A percentile compares a stretch with the other conserved stretches of the same genome.
Evolutionary conservation across 2,113 vertebrate genomes (phyloP).

Genomic region (Vicugna pacos): DNA sequence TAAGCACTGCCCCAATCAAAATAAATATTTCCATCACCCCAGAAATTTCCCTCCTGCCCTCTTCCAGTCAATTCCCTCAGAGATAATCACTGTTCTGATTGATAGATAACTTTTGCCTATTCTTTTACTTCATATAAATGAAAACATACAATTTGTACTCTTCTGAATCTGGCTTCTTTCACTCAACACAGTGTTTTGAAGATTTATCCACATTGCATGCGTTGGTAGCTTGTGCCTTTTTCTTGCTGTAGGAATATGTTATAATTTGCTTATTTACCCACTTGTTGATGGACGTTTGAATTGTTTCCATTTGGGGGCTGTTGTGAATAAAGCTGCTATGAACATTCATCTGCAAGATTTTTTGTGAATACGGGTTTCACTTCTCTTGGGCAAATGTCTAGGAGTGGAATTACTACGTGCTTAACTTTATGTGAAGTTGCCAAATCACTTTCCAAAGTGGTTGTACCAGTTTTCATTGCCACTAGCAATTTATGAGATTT

Average conservation of each 20-base stretch:
- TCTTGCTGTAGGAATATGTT: neutral
- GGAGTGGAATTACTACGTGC: neutral
- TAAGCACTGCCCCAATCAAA: neutral
- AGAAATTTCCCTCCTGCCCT: neutral
- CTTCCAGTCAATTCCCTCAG: neutral
- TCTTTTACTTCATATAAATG: neutral
- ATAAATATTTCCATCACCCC: neutral
- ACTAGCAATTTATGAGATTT: constrained; percentile 31
- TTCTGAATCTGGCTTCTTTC: constrained; percentile 35
- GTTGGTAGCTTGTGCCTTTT: neutral
- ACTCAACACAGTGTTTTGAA: neutral
- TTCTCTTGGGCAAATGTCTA: constrained; percentile 23
- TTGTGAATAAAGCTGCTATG: constrained; percentile 57
- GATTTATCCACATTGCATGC: neutral
- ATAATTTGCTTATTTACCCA: constrained; percentile 13
- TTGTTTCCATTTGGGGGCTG: constrained; percentile 25
- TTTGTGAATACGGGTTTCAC: constrained; percentile 28
- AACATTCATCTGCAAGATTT: constrained; percentile 25
- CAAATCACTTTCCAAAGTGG: constrained; percentile 32
- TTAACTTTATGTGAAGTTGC: constrained; percentile 43
- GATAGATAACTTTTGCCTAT: neutral
- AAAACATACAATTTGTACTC: neutral
- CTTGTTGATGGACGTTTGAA: constrained; percentile 26
- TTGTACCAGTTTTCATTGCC: constrained; percentile 45
- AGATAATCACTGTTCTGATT: constrained; percentile 9